phyloP scores from a whole-genome alignment of 2,113 vertebrate species.

The Nymphicus hollandicus region DNA sequence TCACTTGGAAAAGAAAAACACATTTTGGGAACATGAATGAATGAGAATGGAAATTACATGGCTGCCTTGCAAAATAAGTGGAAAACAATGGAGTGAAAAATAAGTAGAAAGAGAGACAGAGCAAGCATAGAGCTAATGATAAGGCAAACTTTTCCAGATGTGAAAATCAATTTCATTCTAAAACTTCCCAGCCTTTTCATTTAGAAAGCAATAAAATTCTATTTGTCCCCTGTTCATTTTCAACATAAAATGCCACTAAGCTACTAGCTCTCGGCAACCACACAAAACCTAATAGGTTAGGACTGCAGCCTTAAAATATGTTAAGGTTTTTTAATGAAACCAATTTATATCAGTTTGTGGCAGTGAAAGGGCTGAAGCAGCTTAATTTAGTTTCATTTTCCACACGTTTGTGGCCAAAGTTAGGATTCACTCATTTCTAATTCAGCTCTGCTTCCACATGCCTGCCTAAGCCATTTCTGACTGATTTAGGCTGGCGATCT shows the following conservation, averaged over 20 bases:
- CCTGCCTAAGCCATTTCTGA: conserved; percentile 8
- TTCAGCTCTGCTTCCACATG: background rate
- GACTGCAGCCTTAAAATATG: conserved; percentile 62
- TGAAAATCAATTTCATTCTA: conserved; percentile 69
- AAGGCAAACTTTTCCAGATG: conserved; percentile 56
- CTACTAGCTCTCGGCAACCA: conserved; percentile 32
- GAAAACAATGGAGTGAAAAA: conserved; percentile 37
- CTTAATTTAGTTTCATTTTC: conserved; percentile 74
- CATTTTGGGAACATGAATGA: background rate
- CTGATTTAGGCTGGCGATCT: conserved; percentile 48
- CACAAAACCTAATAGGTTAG: conserved; percentile 57
- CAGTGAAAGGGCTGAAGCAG: conserved; percentile 55
- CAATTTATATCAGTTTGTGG: conserved; percentile 71
- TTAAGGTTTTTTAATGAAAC: conserved; percentile 69
- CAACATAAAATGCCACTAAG: conserved; percentile 58
- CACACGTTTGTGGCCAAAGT: conserved; percentile 50
- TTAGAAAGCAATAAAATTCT: conserved; percentile 67
- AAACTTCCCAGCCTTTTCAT: conserved; percentile 65
- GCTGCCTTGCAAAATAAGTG: conserved; percentile 36
- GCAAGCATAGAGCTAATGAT: background rate
- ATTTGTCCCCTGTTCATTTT: conserved; percentile 64
- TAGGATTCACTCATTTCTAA: conserved; percentile 50
- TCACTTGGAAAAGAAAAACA: background rate
- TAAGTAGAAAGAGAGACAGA: background rate
- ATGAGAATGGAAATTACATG: background rate